Base-by-base conservation (phyloP, 2,797 vertebrate species). In the Chaenodraco wilsoni region DNA sequence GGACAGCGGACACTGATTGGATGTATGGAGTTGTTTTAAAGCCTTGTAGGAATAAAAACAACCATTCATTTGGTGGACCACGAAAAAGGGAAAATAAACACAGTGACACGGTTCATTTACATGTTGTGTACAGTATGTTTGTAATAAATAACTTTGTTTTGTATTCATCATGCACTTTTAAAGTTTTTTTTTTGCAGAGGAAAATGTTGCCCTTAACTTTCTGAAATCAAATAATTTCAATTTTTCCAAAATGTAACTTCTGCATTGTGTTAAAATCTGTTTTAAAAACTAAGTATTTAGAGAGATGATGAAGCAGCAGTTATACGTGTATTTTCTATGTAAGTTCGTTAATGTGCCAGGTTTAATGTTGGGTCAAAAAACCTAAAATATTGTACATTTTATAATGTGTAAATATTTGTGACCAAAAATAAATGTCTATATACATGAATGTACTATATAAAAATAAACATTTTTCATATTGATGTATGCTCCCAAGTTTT, bases 381-480 rank as follows among this genome's bases (percentile, higher is more conserved):
- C 75, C 67, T 80, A 69, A 87, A 86, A 74, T 59, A 72, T 81
- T 82, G 23, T 81, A 67, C 64, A 79, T 89, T 91, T 92, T 88
- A 46, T 86, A 83, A 88, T 14, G 66, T 88, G 59, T 88, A 79
- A 49, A 79, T 84, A 86, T 84, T 65, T 89, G 74, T 90, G 76
- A 92, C 70, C 70, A 83, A 67, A 85, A 68, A 78, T 83, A 72
- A 70, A 70, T 82, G 49, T 89, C 46, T 72, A 66, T 88, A 37
- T 37, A 37, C 6, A 37, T 85, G 68, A 86, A 89, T 89, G 82
- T 79, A 85, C 69, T 64, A 44, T 87, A 74, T 76, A 69, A 65
- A 88, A 94, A 91, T 92, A 93, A 93, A 93, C 84, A 81, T 86
- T 90, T 93, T 90, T 86, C 91, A 86, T 89, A 87, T 67, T 65